A percentile compares a stretch with the other conserved stretches of the same genome.
Evolutionary conservation across 2,797 vertebrate genomes (phyloP).

Genomic region (Thripadectes ignobilis): DNA sequence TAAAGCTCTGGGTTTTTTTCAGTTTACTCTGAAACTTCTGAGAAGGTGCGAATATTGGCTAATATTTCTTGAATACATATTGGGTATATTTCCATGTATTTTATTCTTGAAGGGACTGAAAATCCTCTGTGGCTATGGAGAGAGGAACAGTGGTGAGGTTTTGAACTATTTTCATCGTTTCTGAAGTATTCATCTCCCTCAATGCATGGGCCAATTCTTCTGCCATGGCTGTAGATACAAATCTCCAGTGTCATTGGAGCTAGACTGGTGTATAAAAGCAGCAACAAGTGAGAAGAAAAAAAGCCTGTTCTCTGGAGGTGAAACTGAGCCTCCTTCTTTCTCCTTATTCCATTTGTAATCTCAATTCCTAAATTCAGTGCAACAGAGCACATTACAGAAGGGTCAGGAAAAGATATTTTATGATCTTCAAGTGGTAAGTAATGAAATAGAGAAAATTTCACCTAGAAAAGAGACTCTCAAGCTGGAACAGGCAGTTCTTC

Average conservation of each 20-base stretch:
- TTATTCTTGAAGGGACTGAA: conserved; percentile 10
- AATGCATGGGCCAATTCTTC: not conserved
- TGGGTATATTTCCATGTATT: not conserved
- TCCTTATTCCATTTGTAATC: conserved; percentile 20
- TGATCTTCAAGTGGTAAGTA: conserved; percentile 18
- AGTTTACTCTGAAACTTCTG: not conserved
- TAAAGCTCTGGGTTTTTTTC: not conserved
- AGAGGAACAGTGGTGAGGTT: not conserved
- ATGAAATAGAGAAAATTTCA: conserved; percentile 54
- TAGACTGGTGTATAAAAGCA: not conserved
- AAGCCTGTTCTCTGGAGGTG: not conserved
- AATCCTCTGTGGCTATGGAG: not conserved
- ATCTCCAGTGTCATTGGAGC: not conserved
- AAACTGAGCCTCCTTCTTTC: conserved; percentile 15
- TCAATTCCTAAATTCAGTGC: conserved; percentile 48
- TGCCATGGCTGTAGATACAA: not conserved
- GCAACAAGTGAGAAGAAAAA: not conserved
- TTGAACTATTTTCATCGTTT: not conserved
- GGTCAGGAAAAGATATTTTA: conserved; percentile 39
- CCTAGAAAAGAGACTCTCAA: not conserved
- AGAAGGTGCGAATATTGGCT: conserved; percentile 20
- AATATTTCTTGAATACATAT: conserved; percentile 18
- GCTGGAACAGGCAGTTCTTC: conserved; percentile 10
- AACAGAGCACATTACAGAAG: conserved; percentile 1
- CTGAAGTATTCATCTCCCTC: not conserved